These are phyloP conservation scores for Amphilophus citrinellus DNA, from an alignment of 2,113 vertebrate species.

Conservation along the genomic window DNA sequence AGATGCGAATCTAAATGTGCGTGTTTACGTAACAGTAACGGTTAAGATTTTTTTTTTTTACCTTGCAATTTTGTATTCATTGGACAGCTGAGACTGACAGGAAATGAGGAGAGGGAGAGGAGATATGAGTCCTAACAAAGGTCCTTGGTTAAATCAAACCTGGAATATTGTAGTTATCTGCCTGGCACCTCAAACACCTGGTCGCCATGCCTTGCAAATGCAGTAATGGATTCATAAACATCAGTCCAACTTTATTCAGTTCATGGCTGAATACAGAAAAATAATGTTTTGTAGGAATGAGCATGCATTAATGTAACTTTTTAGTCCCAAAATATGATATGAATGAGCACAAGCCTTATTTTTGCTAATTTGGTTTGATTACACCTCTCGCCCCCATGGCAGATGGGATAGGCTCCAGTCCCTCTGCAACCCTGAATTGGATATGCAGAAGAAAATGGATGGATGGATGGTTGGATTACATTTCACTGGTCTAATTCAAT, in stretches of 20 bases:
- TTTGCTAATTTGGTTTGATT: not conserved
- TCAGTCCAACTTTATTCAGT: not conserved
- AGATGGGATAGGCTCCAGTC: too few relatives aligned
- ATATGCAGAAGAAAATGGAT: too few relatives aligned
- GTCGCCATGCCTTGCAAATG: not conserved
- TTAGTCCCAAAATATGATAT: not conserved
- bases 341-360: not conserved
- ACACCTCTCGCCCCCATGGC: not conserved
- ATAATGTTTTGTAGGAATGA: not conserved
- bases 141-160: constrained; percentile 2
- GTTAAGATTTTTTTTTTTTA: not conserved
- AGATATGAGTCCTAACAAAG: not conserved
- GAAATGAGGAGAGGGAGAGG: constrained; percentile 3
- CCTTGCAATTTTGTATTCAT: constrained; percentile 5
- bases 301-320: not conserved
- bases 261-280: not conserved
- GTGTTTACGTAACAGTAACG: not conserved
- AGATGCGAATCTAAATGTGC: not conserved
- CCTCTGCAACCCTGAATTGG: too few relatives aligned
- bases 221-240: not conserved
- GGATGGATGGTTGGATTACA: not conserved
- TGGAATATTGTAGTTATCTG: not conserved
- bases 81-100: constrained; percentile 2
- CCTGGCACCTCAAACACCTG: constrained; percentile 3
- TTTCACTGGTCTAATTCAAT: not conserved